Conservation (phyloP, 2,113 vertebrate genomes). For the Nibea albiflora region DNA sequence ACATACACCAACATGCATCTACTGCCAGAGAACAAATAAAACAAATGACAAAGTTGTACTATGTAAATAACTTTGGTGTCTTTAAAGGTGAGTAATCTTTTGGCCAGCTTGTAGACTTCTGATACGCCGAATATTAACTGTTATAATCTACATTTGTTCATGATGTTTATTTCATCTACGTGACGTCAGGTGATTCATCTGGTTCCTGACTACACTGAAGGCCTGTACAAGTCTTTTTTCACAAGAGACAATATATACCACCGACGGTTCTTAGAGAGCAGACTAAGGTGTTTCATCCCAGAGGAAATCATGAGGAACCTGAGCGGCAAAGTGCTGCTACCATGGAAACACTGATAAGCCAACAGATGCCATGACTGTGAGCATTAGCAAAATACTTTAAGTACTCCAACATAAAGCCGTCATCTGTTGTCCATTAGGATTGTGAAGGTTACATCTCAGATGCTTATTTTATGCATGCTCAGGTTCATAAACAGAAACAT, state of each 20-base stretch:
- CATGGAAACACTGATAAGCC: conserved; percentile 64
- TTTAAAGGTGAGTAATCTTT: background rate
- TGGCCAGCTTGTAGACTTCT: background rate
- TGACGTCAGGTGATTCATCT: background rate
- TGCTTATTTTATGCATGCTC: too few species aligned
- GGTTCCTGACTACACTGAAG: background rate
- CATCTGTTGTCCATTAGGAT: background rate
- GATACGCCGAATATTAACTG: background rate
- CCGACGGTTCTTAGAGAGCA: conserved; percentile 26
- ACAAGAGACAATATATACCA: conserved; percentile 1
- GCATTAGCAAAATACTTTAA: conserved; percentile 2
- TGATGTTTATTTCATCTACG: background rate
- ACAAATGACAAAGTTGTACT: background rate
- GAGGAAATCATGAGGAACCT: conserved; percentile 56
- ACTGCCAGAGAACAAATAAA: background rate
- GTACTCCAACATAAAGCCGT: background rate
- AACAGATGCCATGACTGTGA: conserved; percentile 44
- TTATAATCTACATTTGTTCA: background rate
- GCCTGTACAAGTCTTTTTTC: conserved; percentile 22
- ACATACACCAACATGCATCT: background rate
- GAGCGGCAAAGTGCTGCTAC: conserved; percentile 42
- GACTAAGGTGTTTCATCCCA: conserved; percentile 35
- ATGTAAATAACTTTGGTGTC: background rate
- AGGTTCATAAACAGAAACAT: background rate
- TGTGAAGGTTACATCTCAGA: background rate